These are phyloP conservation scores for Enteromius paludinosus DNA, from an alignment of 2,797 vertebrate genomes.

Conservation along the genomic window DNA sequence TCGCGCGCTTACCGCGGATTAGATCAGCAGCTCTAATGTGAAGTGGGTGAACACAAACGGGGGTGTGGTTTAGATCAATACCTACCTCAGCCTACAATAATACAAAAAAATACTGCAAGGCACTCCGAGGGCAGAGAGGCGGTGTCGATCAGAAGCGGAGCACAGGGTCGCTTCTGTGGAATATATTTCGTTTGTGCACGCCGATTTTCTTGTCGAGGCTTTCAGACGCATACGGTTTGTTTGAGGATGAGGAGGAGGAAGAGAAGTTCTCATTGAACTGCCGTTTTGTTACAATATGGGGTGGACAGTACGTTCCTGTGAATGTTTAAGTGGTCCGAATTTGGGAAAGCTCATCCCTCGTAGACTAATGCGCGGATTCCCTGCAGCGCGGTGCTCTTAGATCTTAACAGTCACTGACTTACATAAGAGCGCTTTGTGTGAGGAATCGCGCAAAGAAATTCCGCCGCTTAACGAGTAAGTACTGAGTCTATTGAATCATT, in stretches of 20 bases:
- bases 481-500: background rate
- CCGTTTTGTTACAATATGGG: conserved; percentile 1
- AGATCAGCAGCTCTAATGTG: conserved; percentile 52
- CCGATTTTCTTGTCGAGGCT: conserved; percentile 11
- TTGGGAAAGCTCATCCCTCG: background rate
- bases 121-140: background rate
- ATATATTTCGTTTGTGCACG: background rate
- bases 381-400: conserved; percentile 1
- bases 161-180: background rate
- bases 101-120: conserved; percentile 47
- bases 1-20: conserved; percentile 12
- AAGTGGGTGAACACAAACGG: conserved; percentile 64
- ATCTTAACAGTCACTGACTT: conserved; percentile 61
- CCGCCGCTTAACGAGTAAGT: conserved; percentile 57
- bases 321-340: conserved; percentile 28
- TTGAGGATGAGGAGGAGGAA: conserved; percentile 24
- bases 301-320: background rate
- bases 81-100: conserved; percentile 63
- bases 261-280: conserved; percentile 16
- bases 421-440: conserved; percentile 72
- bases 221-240: conserved; percentile 23
- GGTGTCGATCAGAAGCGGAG: background rate
- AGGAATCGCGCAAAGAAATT: conserved; percentile 50
- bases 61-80: conserved; percentile 68
- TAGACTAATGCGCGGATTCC: background rate